Percentiles rank a stretch among this genome's conserved stretches.
Evolutionary conservation across 2,113 vertebrate genomes (phyloP).

Genomic region (Zosterops hypoxanthus): DNA sequence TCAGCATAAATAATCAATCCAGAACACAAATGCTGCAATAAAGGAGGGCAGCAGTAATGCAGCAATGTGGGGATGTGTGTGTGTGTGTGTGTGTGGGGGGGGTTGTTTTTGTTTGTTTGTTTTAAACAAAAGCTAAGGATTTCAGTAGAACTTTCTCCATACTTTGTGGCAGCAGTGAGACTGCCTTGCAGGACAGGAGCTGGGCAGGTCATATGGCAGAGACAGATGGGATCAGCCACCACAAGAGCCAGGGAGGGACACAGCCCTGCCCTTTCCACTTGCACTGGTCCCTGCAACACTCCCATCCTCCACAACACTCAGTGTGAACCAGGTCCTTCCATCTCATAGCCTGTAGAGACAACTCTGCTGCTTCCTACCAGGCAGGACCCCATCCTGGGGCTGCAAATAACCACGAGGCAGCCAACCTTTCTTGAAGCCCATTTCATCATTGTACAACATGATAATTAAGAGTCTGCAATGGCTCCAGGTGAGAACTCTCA

Average conservation of each 20-base stretch:
- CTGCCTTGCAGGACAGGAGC: not conserved
- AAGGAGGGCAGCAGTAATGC: not conserved
- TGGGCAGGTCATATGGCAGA: not conserved
- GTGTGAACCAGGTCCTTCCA: accelerated
- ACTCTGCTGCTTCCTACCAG: not conserved
- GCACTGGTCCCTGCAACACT: not conserved
- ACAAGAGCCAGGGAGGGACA: not conserved
- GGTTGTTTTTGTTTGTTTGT: not conserved
- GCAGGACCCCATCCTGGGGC: not conserved
- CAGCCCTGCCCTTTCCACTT: not conserved
- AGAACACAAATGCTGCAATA: not conserved
- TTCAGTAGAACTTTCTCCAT: not conserved
- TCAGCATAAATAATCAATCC: not conserved
- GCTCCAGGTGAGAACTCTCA: not conserved
- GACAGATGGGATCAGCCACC: not conserved
- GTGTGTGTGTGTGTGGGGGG: too few species aligned
- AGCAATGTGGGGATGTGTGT: not conserved
- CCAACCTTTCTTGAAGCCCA: not conserved
- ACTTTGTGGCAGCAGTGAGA: accelerated
- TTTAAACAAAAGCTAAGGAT: not conserved
- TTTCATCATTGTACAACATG: not conserved
- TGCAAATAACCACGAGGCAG: not conserved
- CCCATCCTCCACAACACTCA: accelerated
- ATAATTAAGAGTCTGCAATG: not conserved
- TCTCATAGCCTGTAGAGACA: accelerated